Percentiles rank a stretch among this genome's conserved stretches.
Conservation (phyloP, 2,888 invertebrate species). For the Mongoloraphidia duomilia region DNA sequence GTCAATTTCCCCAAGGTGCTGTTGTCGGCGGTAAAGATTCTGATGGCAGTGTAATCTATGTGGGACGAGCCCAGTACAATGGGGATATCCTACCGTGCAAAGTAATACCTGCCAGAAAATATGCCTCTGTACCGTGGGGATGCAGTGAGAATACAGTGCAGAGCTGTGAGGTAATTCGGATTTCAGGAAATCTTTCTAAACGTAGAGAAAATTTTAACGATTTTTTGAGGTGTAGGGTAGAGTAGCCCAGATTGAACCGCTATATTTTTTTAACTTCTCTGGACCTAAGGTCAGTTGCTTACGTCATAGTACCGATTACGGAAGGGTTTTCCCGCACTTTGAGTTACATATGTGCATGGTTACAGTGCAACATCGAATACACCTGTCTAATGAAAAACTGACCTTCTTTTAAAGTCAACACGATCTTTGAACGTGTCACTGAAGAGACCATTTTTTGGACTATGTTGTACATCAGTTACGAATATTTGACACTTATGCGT, state of each 20-base stretch:
- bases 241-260: background rate
- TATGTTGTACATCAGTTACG: no score
- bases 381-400: no score
- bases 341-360: no score
- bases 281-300: no score
- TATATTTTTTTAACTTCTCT: conserved; percentile 5
- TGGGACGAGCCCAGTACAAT: conserved; percentile 8
- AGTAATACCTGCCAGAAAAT: conserved; percentile 12
- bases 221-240: conserved; percentile 1
- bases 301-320: no score
- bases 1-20: conserved; percentile 8
- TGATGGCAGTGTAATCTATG: conserved; percentile 13
- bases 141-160: conserved; percentile 11
- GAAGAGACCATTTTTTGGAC: no score
- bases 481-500: no score
- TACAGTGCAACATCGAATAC: no score
- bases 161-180: conserved; percentile 10
- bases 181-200: background rate
- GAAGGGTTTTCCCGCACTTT: no score
- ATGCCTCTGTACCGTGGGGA: conserved; percentile 13
- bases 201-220: conserved; percentile 1
- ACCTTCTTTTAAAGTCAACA: no score
- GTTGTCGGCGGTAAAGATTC: conserved; percentile 12
- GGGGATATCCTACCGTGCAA: conserved; percentile 13
- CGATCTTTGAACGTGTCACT: no score